Base-by-base conservation (phyloP, 2,113 vertebrate genomes). In the Microtus ochrogaster region DNA sequence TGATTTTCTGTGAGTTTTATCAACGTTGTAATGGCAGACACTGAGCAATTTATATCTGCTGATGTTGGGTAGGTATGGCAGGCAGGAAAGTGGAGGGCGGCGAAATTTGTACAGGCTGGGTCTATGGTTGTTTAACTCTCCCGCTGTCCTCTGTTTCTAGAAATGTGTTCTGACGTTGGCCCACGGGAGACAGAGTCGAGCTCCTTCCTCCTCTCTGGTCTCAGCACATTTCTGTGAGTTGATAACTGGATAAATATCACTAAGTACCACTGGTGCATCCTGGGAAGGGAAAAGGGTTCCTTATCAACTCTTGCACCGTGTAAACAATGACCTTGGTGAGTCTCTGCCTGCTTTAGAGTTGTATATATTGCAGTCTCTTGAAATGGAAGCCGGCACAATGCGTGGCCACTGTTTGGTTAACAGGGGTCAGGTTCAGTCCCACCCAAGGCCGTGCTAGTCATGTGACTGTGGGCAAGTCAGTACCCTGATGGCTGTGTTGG, bases 1-100 rank as follows among this genome's bases (percentile, higher is more conserved):
- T 26, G n/a, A 14, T 26, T 83, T 86, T 68, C 39, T 33, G 7
- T 52, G 19, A 36, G 3, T 85, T 89, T 95, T 87, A 36, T 49
- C 76, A 93, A 89, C 63, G 22, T 26, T 61, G 1, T 92, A 76
- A 39, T 92, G 22, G 77, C 19, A 91, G 87, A 92, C 77, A 87
- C 41, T 6, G 9, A 41, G 78, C 19, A 24, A n/a, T 36, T 79
- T 52, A 89, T 36, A 22, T 26, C 66, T 58, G 28, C 72, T 26
- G 19, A 55, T 47, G 7, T 78, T 79, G 33, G 30, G 28, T 39
- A 33, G 73, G 22, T 58, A 22, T 7, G 49, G 2, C 55, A 26
- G 39, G 5, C 8, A 30, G 41, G 7, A 65, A 91, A 82, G 55
- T 68, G 1, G 1, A 73, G 68, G 47, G 58, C 52, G 49, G 70